These are phyloP conservation scores for Stictonetta naevosa DNA, from an alignment of 2,113 vertebrate genomes.

Conservation along the genomic window DNA sequence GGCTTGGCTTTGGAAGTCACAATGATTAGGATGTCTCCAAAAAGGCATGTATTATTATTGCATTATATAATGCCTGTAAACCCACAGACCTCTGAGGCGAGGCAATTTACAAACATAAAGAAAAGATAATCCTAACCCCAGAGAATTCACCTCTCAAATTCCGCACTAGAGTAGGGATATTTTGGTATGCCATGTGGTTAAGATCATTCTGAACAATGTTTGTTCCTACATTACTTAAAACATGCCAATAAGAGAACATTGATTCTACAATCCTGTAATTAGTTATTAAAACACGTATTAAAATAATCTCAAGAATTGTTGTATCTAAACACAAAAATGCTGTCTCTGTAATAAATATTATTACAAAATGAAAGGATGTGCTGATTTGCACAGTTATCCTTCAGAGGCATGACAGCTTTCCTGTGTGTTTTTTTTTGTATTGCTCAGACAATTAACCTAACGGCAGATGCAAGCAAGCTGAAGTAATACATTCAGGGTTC, in stretches of 20 bases:
- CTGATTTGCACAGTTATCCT: background rate
- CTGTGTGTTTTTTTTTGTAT: background rate
- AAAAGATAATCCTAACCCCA: background rate
- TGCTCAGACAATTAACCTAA: background rate
- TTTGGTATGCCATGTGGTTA: rapidly evolving
- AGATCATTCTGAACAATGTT: background rate
- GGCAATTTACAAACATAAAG: background rate
- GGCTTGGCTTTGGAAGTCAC: background rate
- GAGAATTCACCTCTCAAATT: background rate
- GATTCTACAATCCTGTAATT: background rate
- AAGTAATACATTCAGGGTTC: background rate
- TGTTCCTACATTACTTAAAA: rapidly evolving
- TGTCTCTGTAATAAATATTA: background rate
- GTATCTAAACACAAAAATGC: background rate
- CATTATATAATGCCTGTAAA: background rate
- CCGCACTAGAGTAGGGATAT: background rate
- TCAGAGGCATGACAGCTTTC: background rate
- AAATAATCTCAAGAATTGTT: background rate
- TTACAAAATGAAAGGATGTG: background rate
- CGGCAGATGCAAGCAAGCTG: background rate
- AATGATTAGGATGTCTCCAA: background rate
- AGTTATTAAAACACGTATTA: background rate
- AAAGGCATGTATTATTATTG: background rate
- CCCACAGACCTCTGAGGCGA: background rate
- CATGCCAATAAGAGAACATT: rapidly evolving